A percentile compares a stretch with the other conserved stretches of the same genome.
These are phyloP conservation scores for Drosophila maculinotata DNA, from an alignment of 2,888 invertebrate species.

Conservation along the genomic window DNA sequence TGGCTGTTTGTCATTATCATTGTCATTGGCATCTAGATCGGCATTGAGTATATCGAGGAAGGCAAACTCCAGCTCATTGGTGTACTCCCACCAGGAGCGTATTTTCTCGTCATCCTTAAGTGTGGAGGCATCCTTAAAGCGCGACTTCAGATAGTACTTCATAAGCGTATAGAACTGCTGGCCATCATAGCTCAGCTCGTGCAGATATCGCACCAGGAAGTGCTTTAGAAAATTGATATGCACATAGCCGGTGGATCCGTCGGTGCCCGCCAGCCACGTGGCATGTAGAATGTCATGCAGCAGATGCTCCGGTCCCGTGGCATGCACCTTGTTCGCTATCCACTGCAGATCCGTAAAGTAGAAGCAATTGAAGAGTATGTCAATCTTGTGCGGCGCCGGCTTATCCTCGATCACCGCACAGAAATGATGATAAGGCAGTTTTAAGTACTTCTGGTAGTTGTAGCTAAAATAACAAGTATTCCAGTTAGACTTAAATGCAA, in stretches of 20 bases:
- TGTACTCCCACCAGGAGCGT: conserved; percentile 81
- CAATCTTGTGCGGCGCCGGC: conserved; percentile 83
- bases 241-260: conserved; percentile 77
- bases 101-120: conserved; percentile 81
- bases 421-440: conserved; percentile 92
- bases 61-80: conserved; percentile 85
- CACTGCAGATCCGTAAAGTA: conserved; percentile 92
- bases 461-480: conserved; percentile 86
- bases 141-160: conserved; percentile 85
- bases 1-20: conserved; percentile 6
- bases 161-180: conserved; percentile 92
- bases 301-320: conserved; percentile 90
- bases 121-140: conserved; percentile 69
- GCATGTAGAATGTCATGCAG: conserved; percentile 90
- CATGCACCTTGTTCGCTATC: conserved; percentile 92
- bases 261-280: conserved; percentile 68
- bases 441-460: conserved; percentile 92
- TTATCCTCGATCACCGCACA: conserved; percentile 81
- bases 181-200: conserved; percentile 92
- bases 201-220: conserved; percentile 90
- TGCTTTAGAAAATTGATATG: conserved; percentile 86
- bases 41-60: conserved; percentile 83
- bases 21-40: conserved; percentile 76
- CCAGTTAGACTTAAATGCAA: background rate
- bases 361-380: conserved; percentile 88